Conservation (phyloP, 2,888 invertebrate genomes). For the Urechis unicinctus region DNA sequence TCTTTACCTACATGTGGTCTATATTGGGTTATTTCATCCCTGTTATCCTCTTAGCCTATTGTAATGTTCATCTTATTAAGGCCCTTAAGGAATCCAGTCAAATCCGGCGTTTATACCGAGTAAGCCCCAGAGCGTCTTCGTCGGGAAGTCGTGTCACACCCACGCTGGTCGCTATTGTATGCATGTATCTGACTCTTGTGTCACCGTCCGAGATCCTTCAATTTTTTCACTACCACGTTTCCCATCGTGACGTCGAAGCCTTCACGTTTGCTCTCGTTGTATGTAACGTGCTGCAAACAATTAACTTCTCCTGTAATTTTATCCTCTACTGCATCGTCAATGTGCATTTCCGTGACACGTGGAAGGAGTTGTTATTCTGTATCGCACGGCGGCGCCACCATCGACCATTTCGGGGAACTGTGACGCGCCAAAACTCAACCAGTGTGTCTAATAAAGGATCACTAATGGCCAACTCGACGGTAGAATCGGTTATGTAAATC, state of each 20-base stretch:
- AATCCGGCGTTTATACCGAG: slow-evolving; percentile 16
- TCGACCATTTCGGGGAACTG: neutral
- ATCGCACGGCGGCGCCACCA: neutral
- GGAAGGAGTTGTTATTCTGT: slow-evolving; percentile 9
- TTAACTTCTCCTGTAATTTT: slow-evolving; percentile 27
- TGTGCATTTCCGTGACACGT: slow-evolving; percentile 19
- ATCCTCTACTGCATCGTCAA: slow-evolving; percentile 25
- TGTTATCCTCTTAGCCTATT: slow-evolving; percentile 37
- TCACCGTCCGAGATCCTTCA: slow-evolving; percentile 43
- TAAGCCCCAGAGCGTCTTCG: slow-evolving; percentile 7
- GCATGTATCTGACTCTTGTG: slow-evolving; percentile 41
- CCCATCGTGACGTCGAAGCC: slow-evolving; percentile 5
- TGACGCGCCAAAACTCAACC: neutral
- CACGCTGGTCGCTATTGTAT: slow-evolving; percentile 41
- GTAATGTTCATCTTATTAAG: slow-evolving; percentile 39
- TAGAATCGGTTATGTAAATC: neutral
- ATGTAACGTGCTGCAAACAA: slow-evolving; percentile 18
- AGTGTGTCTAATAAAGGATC: neutral
- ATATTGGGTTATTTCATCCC: slow-evolving; percentile 40
- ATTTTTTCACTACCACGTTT: slow-evolving; percentile 24
- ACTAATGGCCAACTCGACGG: neutral
- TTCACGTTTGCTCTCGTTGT: slow-evolving; percentile 11
- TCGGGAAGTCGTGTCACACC: slow-evolving; percentile 31
- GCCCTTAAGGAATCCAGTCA: slow-evolving; percentile 14
- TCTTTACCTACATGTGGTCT: slow-evolving; percentile 28